phyloP scores from a whole-genome alignment of 2,888 invertebrate species.

The Nephrotoma appendiculata region DNA sequence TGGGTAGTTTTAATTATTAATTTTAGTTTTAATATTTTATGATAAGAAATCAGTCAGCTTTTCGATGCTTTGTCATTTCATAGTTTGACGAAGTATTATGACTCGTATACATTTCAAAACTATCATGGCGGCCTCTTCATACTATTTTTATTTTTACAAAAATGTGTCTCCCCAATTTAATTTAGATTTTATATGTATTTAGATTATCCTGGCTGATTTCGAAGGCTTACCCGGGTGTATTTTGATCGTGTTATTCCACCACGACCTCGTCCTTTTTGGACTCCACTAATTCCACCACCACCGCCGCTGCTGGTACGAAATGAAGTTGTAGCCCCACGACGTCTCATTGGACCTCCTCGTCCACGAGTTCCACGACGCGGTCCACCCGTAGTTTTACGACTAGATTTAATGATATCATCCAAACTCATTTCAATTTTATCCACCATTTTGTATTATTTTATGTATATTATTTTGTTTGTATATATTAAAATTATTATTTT shows the following conservation, averaged over 20 bases:
- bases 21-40: neutral
- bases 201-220: constrained; percentile 23
- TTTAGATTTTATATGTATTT: constrained; percentile 5
- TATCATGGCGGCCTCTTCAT: constrained; percentile 4
- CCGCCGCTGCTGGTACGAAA: constrained; percentile 22
- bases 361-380: constrained; percentile 39
- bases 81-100: neutral
- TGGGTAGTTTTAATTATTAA: neutral
- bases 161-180: neutral
- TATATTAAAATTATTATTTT: neutral
- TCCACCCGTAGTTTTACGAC: constrained; percentile 45
- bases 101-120: constrained; percentile 1
- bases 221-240: constrained; percentile 51
- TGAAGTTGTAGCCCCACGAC: constrained; percentile 35
- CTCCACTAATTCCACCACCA: constrained; percentile 23
- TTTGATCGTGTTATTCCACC: constrained; percentile 48
- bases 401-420: constrained; percentile 90
- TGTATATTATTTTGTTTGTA: neutral
- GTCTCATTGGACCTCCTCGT: constrained; percentile 34
- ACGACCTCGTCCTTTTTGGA: constrained; percentile 56
- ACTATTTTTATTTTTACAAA: neutral
- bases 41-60: neutral
- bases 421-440: constrained; percentile 95
- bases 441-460: constrained; percentile 49
- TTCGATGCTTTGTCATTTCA: neutral